These are phyloP conservation scores for Diceros bicornis DNA, from an alignment of 2,797 vertebrate genomes.

Conservation along the genomic window DNA sequence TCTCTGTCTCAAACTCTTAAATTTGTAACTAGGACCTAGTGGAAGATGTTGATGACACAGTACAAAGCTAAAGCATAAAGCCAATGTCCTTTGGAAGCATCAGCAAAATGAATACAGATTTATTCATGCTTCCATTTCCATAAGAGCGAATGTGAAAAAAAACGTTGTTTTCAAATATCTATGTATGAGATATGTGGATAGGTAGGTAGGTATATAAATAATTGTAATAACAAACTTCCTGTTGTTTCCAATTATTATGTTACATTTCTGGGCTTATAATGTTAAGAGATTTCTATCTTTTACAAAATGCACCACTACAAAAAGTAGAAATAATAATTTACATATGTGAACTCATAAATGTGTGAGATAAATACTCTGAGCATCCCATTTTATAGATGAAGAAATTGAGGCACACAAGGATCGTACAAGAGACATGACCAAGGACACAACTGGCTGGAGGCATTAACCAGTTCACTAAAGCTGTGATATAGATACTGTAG, in stretches of 20 bases:
- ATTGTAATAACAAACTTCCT: slow-evolving; percentile 6
- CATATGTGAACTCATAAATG: background rate
- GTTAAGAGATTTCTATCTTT: slow-evolving; percentile 7
- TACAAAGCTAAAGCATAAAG: slow-evolving; percentile 30
- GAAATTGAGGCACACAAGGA: background rate
- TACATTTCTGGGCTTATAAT: background rate
- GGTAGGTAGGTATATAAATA: background rate
- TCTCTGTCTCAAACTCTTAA: background rate
- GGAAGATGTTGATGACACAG: background rate
- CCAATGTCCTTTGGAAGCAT: background rate
- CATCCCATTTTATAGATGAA: slow-evolving; percentile 34
- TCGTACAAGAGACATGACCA: background rate
- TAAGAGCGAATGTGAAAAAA: background rate
- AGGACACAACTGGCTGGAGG: background rate
- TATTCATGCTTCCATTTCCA: background rate
- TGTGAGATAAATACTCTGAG: background rate
- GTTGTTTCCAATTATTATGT: background rate
- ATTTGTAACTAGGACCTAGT: background rate
- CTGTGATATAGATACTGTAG: background rate
- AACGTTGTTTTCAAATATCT: slow-evolving; percentile 22
- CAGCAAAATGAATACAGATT: background rate
- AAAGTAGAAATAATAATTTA: slow-evolving; percentile 60
- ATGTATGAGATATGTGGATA: background rate
- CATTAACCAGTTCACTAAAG: slow-evolving; percentile 5
- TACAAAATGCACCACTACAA: slow-evolving; percentile 26